Percentiles rank a stretch among this genome's conserved stretches.
Conservation (phyloP, 2,888 invertebrate species). For the Baronia brevicornis region DNA sequence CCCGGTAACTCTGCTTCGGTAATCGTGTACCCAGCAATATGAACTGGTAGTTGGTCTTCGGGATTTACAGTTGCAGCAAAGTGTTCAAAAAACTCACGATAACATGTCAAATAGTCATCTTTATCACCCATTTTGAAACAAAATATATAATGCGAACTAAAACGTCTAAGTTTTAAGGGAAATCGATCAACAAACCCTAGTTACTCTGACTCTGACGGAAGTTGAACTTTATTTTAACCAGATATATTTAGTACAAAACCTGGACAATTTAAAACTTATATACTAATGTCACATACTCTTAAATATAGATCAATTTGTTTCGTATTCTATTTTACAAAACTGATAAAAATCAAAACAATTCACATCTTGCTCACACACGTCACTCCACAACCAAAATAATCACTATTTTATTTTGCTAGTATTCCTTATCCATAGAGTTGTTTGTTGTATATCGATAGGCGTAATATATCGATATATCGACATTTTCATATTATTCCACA, state of each 20-base stretch:
- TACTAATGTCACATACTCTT: slow-evolving; percentile 17
- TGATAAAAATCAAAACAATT: slow-evolving; percentile 51
- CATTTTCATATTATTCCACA: no score
- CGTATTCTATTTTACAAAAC: slow-evolving; percentile 21
- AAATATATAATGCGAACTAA: slow-evolving; percentile 14
- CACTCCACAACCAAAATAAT: slow-evolving; percentile 21
- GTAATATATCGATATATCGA: no score
- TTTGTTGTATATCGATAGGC: no score
- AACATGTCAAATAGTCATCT: slow-evolving; percentile 81
- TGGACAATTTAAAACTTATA: slow-evolving; percentile 16
- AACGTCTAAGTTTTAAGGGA: slow-evolving; percentile 10
- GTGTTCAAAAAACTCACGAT: slow-evolving; percentile 82
- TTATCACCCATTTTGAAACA: slow-evolving; percentile 67
- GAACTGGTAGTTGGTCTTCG: slow-evolving; percentile 83
- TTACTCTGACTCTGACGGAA: slow-evolving; percentile 13
- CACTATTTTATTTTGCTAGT: no score
- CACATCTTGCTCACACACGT: slow-evolving; percentile 42
- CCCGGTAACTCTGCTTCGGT: slow-evolving; percentile 82
- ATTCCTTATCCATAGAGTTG: no score
- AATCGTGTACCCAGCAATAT: slow-evolving; percentile 81
- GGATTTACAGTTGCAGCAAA: slow-evolving; percentile 81
- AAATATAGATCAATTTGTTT: slow-evolving; percentile 19
- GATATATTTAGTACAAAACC: slow-evolving; percentile 10
- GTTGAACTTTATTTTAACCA: slow-evolving; percentile 13
- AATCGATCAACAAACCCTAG: slow-evolving; percentile 23